These are phyloP conservation scores for Neolamprologus sp. DNA, from an alignment of 2,113 vertebrate genomes.

Conservation along the genomic window DNA sequence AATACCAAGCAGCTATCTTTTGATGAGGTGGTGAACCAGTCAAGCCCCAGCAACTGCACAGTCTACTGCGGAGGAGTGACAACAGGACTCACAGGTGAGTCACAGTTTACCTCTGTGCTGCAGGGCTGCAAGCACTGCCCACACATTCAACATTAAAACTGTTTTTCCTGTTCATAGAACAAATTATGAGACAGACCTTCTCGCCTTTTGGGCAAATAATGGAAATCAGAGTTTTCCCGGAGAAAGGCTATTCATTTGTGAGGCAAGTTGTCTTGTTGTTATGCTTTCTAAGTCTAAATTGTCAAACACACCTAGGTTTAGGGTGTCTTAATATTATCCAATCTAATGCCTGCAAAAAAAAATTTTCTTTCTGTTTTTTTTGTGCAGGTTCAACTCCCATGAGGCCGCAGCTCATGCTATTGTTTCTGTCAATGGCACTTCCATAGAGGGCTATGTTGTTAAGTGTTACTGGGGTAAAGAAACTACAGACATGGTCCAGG, in stretches of 20 bases:
- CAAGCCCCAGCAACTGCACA: slow-evolving; percentile 91
- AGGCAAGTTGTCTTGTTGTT: slow-evolving; percentile 64
- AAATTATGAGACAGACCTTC: slow-evolving; percentile 98
- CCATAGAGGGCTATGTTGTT: slow-evolving; percentile 89
- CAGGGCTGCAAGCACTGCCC: background rate
- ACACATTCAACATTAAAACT: background rate
- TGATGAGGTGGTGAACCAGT: slow-evolving; percentile 95
- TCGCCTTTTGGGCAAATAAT: slow-evolving; percentile 96
- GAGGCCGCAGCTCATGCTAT: slow-evolving; percentile 95
- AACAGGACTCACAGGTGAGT: slow-evolving; percentile 85
- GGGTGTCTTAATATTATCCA: background rate
- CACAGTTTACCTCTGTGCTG: background rate
- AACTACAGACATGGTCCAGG: slow-evolving; percentile 75
- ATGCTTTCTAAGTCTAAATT: background rate
- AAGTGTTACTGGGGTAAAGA: slow-evolving; percentile 99
- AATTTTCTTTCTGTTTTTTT: background rate
- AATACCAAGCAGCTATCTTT: slow-evolving; percentile 91
- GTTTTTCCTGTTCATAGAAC: slow-evolving; percentile 70
- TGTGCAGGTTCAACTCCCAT: slow-evolving; percentile 80
- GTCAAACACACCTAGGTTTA: background rate
- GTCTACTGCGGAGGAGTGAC: slow-evolving; percentile 96
- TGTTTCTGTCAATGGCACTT: slow-evolving; percentile 92
- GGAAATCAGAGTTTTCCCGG: slow-evolving; percentile 96
- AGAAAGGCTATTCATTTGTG: slow-evolving; percentile 98
- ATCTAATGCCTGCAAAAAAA: background rate